Evolutionary conservation across 2,888 invertebrate species (phyloP).

Genomic region (Clunio marinus): DNA sequence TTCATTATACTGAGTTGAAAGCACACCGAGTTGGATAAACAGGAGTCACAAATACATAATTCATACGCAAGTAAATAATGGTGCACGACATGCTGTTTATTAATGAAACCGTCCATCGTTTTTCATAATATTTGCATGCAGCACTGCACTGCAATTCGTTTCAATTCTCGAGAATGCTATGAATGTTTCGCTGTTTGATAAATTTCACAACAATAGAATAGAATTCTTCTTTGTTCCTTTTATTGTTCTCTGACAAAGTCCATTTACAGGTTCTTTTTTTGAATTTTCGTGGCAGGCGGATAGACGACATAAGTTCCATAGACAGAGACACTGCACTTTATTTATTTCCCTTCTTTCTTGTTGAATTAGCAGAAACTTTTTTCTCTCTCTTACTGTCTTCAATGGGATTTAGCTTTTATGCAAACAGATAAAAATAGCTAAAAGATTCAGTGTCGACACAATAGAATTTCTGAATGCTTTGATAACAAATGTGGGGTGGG

Average conservation of each 20-base stretch:
- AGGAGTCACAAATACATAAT: constrained; percentile 29
- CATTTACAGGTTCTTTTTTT: neutral
- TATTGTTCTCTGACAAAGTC: neutral
- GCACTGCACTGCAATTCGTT: neutral
- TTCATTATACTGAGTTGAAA: neutral
- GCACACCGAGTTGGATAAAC: constrained; percentile 1
- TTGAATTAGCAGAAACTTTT: constrained; percentile 11
- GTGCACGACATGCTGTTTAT: constrained; percentile 26
- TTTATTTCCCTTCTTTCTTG: constrained; percentile 25
- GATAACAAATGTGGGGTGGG: too few species aligned
- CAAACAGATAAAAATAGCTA: neutral
- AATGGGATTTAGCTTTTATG: neutral
- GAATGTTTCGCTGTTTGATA: neutral
- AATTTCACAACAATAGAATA: neutral
- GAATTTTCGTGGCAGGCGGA: neutral
- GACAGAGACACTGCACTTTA: constrained; percentile 35
- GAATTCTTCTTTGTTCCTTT: neutral
- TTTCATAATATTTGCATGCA: neutral
- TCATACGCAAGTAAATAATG: constrained; percentile 15
- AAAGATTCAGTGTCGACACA: neutral
- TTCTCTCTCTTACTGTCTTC: neutral
- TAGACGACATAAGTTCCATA: constrained; percentile 4
- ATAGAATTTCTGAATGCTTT: neutral
- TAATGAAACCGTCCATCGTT: constrained; percentile 1
- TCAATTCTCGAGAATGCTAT: neutral